phyloP scores from a whole-genome alignment of 1,140 invertebrate genomes.

The Caenorhabditis inopinata region DNA sequence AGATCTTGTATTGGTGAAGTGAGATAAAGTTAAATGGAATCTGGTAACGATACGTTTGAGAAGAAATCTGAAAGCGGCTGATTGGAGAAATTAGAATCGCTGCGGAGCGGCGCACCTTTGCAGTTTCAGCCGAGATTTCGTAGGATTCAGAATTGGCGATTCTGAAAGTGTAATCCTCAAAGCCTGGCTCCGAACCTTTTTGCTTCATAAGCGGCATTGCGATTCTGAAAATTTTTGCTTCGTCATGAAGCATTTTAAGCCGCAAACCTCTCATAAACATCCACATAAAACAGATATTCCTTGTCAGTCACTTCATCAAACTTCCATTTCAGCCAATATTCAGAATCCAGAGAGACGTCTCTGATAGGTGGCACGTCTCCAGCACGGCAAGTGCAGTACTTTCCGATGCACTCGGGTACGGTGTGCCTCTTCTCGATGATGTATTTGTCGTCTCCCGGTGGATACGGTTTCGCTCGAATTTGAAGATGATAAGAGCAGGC shows the following conservation, averaged over 20 bases:
- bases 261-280: background rate
- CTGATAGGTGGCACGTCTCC: background rate
- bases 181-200: background rate
- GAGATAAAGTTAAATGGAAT: background rate
- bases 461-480: slow-evolving; percentile 46
- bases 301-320: background rate
- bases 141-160: slow-evolving; percentile 4
- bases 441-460: slow-evolving; percentile 23
- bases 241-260: no score
- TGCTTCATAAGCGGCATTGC: background rate
- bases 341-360: background rate
- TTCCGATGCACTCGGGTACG: slow-evolving; percentile 37
- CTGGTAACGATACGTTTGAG: background rate
- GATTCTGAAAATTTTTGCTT: slow-evolving; percentile 10
- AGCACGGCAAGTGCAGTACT: slow-evolving; percentile 36
- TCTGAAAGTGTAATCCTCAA: background rate
- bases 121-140: background rate
- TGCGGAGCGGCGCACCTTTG: background rate
- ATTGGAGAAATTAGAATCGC: no score
- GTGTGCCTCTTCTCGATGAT: background rate
- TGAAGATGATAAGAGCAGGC: slow-evolving; percentile 37
- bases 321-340: background rate
- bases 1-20: slow-evolving; percentile 13
- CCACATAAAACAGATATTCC: background rate
- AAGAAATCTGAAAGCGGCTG: background rate